Conservation (phyloP, 2,888 invertebrate species). For the Nomada ferruginata region DNA sequence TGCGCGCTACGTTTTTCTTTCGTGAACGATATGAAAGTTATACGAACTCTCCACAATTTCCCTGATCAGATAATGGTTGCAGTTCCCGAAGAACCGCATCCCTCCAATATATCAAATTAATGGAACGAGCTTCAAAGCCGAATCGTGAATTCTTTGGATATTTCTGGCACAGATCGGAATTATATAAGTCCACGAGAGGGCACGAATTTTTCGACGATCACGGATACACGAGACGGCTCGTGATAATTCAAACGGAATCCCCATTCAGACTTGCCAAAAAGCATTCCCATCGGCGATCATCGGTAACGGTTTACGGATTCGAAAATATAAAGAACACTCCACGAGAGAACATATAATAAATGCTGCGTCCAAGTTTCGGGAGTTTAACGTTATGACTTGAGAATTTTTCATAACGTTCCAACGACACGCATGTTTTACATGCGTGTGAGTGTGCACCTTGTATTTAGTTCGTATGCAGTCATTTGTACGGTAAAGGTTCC, state of each 20-base stretch:
- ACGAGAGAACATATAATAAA: background rate
- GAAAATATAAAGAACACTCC: slow-evolving; percentile 30
- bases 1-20: background rate
- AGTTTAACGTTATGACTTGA: background rate
- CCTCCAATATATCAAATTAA: background rate
- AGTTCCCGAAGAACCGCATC: background rate
- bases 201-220: slow-evolving; percentile 12
- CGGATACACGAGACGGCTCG: background rate
- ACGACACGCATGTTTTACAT: slow-evolving; percentile 9
- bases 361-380: slow-evolving; percentile 2
- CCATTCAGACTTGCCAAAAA: slow-evolving; percentile 43
- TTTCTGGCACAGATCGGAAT: slow-evolving; percentile 31
- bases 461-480: slow-evolving; percentile 39
- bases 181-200: background rate
- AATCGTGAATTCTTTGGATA: background rate
- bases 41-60: background rate
- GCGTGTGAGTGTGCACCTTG: background rate
- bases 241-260: slow-evolving; percentile 15
- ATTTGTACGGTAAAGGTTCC: slow-evolving; percentile 28
- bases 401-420: slow-evolving; percentile 8
- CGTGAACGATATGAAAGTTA: background rate
- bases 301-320: slow-evolving; percentile 7
- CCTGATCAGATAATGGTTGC: background rate
- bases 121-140: slow-evolving; percentile 13
- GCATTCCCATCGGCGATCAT: slow-evolving; percentile 25